Percentiles rank a stretch among this genome's conserved stretches.
phyloP scores from a whole-genome alignment of 2,888 invertebrate species.

The Eupithecia dodoneata region DNA sequence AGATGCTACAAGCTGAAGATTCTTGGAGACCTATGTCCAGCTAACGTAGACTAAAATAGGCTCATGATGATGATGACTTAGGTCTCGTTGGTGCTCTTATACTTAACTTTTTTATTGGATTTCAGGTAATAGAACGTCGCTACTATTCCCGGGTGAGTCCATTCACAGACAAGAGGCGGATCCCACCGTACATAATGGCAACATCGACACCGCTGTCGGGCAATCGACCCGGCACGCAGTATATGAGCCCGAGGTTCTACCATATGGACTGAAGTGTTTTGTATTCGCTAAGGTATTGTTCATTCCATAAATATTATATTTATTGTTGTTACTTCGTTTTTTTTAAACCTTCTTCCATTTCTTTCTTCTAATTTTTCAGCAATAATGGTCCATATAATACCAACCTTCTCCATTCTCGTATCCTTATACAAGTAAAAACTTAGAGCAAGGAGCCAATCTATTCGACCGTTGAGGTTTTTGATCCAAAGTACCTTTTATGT shows the following conservation, averaged over 20 bases:
- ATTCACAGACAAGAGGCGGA: conserved; percentile 78
- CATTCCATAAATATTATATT: conserved; percentile 2
- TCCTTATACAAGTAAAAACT: too few relatives aligned
- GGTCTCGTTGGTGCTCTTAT: too few relatives aligned
- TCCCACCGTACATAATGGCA: conserved; percentile 71
- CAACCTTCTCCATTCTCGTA: too few relatives aligned
- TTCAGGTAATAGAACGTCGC: conserved; percentile 80
- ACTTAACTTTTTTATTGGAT: conserved; percentile 18
- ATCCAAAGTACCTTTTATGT: too few relatives aligned
- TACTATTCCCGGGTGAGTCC: conserved; percentile 83
- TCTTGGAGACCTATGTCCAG: too few relatives aligned
- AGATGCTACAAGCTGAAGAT: too few relatives aligned
- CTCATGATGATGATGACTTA: too few relatives aligned
- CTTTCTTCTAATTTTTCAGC: too few relatives aligned
- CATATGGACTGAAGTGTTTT: conserved; percentile 76
- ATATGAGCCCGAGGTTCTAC: conserved; percentile 83
- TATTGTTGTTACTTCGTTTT: not conserved
- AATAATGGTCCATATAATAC: too few relatives aligned
- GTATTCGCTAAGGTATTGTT: conserved; percentile 5
- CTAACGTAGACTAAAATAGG: too few relatives aligned
- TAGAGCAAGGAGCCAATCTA: too few relatives aligned
- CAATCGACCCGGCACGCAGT: conserved; percentile 67
- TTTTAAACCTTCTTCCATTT: not conserved
- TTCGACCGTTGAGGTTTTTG: too few relatives aligned
- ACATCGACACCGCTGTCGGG: conserved; percentile 71